Percentiles rank a stretch among this genome's conserved stretches.
Conservation (phyloP, 1,140 invertebrate genomes). For the Anastatus disparis region DNA sequence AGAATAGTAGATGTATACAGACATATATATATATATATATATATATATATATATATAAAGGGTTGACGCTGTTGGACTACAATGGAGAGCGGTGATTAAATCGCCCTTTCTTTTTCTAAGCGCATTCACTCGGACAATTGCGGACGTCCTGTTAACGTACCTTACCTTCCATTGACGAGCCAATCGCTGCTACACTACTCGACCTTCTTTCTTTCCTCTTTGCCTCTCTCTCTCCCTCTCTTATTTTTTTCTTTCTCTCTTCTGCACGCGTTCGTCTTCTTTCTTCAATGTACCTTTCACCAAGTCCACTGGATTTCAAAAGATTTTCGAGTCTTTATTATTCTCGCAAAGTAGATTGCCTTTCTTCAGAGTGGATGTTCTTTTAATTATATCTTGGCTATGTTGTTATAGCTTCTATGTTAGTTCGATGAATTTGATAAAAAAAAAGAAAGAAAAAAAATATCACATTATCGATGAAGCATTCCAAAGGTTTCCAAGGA, state of each 20-base stretch:
- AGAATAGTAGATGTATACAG: no score
- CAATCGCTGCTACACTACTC: constrained; percentile 54
- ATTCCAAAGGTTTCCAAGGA: no score
- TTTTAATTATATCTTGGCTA: constrained; percentile 10
- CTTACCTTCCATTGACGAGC: constrained; percentile 49
- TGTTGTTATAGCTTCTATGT: neutral
- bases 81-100: constrained; percentile 57
- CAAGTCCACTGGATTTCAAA: constrained; percentile 42
- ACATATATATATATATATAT: no score
- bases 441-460: neutral
- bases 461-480: no score
- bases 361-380: constrained; percentile 9
- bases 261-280: neutral
- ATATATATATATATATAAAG: no score
- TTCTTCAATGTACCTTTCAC: neutral
- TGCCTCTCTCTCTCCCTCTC: neutral
- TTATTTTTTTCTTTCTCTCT: neutral
- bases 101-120: constrained; percentile 43
- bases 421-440: neutral
- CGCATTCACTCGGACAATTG: constrained; percentile 52
- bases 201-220: no score
- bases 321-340: constrained; percentile 49
- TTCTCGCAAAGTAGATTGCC: constrained; percentile 48
- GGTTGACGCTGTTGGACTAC: no score
- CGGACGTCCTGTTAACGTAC: constrained; percentile 43